Evolutionary conservation across 64 coral and sea anemone species (phyloP).

Genomic region (Montipora capricornis): DNA sequence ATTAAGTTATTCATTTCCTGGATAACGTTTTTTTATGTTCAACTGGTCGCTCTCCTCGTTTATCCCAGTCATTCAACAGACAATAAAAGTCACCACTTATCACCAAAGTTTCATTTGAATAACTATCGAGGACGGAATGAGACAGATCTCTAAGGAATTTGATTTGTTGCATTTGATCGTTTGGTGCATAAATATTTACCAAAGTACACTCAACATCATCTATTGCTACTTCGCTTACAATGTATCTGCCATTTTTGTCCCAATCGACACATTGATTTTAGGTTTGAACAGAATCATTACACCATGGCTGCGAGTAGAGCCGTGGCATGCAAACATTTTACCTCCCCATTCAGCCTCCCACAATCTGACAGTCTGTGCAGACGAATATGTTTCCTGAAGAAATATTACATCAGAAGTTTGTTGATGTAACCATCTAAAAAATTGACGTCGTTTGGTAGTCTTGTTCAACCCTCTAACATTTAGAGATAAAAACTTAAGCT

Average conservation of each 20-base stretch:
- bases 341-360: background rate
- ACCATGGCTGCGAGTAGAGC: background rate
- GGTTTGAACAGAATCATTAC: slow-evolving; percentile 35
- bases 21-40: background rate
- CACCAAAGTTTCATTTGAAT: slow-evolving; percentile 1
- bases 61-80: background rate
- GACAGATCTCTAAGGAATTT: too few species aligned
- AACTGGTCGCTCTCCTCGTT: background rate
- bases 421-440: slow-evolving; percentile 36
- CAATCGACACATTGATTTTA: slow-evolving; percentile 3
- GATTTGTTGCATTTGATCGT: background rate
- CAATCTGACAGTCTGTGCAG: background rate
- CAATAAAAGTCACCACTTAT: background rate
- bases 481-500: background rate
- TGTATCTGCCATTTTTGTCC: slow-evolving; percentile 24
- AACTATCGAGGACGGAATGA: background rate
- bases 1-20: background rate
- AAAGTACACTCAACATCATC: background rate
- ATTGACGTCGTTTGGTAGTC: background rate
- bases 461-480: slow-evolving; percentile 43
- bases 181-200: slow-evolving; percentile 32
- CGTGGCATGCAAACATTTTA: background rate
- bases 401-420: slow-evolving; percentile 36
- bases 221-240: background rate
- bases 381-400: slow-evolving; percentile 47